These are phyloP conservation scores for Pogoniulus pusillus DNA, from an alignment of 2,797 vertebrate species.

Conservation along the genomic window DNA sequence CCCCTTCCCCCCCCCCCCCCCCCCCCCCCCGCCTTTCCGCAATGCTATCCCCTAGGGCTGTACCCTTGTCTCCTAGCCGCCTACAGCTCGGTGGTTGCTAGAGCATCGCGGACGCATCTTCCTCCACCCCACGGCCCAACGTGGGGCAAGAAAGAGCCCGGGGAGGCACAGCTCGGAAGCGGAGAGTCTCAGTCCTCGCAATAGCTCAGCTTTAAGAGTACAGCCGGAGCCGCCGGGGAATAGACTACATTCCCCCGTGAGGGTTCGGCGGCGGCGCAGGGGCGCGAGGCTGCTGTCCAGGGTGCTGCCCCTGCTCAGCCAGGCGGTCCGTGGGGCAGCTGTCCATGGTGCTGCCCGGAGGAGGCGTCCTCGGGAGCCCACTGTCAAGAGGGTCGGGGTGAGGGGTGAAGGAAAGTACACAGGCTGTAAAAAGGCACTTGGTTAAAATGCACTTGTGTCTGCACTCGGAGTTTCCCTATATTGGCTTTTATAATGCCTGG, in stretches of 20 bases:
- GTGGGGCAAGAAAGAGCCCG: neutral
- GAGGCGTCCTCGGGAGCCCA: neutral
- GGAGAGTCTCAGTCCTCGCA: neutral
- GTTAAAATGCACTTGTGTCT: neutral
- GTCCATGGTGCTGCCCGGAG: too few relatives aligned
- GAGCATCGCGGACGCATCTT: neutral
- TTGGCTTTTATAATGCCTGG: neutral
- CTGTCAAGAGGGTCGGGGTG: neutral
- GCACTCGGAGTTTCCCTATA: neutral
- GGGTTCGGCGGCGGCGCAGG: accelerated
- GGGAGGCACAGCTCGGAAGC: neutral
- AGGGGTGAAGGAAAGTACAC: neutral
- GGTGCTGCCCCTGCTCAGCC: neutral
- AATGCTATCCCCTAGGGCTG: neutral
- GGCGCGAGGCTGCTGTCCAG: too few relatives aligned
- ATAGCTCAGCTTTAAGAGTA: neutral
- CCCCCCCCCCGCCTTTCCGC: too few relatives aligned
- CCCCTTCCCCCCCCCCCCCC: too few relatives aligned
- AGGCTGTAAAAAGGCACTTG: neutral
- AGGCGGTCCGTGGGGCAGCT: too few relatives aligned
- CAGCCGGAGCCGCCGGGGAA: neutral
- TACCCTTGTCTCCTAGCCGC: neutral
- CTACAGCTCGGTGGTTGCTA: neutral
- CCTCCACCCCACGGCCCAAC: neutral
- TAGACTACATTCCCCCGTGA: accelerated